Conservation (phyloP, 2,888 invertebrate species). For the Sarcophaga subvicina region DNA sequence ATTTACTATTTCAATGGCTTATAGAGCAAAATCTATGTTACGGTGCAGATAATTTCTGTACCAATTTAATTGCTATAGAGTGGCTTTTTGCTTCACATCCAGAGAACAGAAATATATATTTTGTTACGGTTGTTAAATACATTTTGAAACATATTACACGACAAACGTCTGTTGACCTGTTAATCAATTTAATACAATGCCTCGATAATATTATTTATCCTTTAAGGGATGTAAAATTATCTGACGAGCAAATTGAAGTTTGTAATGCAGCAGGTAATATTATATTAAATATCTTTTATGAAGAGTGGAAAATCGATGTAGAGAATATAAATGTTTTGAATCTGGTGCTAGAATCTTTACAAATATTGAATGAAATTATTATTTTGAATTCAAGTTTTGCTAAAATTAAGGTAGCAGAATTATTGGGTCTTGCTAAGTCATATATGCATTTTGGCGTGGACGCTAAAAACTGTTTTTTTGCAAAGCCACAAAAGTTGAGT, state of each 20-base stretch:
- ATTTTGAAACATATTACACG: slow-evolving; percentile 10
- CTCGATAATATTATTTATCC: slow-evolving; percentile 37
- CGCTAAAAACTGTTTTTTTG: slow-evolving; percentile 74
- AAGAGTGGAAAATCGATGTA: neutral
- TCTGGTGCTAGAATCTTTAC: slow-evolving; percentile 65
- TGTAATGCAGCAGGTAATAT: slow-evolving; percentile 20
- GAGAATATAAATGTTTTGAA: slow-evolving; percentile 7
- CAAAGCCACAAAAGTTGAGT: slow-evolving; percentile 82
- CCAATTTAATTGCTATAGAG: slow-evolving; percentile 10
- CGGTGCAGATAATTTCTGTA: neutral
- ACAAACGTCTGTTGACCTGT: neutral
- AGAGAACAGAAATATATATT: neutral
- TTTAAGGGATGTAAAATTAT: slow-evolving; percentile 34
- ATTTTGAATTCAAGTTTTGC: slow-evolving; percentile 76
- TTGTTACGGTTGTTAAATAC: neutral
- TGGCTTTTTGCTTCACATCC: slow-evolving; percentile 39
- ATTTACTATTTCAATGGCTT: slow-evolving; percentile 34
- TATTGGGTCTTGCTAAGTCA: slow-evolving; percentile 84
- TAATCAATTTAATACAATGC: slow-evolving; percentile 43
- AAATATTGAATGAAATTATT: slow-evolving; percentile 75
- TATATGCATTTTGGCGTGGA: slow-evolving; percentile 83
- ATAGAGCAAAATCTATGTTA: neutral
- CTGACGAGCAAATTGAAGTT: slow-evolving; percentile 17
- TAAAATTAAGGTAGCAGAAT: slow-evolving; percentile 81
- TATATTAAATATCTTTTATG: slow-evolving; percentile 46